Evolutionary conservation across 92 coral and sea anemone genomes (phyloP), one percentile per base, ranked within the genome.

Genomic region (Paramuricea clavata): DNA sequence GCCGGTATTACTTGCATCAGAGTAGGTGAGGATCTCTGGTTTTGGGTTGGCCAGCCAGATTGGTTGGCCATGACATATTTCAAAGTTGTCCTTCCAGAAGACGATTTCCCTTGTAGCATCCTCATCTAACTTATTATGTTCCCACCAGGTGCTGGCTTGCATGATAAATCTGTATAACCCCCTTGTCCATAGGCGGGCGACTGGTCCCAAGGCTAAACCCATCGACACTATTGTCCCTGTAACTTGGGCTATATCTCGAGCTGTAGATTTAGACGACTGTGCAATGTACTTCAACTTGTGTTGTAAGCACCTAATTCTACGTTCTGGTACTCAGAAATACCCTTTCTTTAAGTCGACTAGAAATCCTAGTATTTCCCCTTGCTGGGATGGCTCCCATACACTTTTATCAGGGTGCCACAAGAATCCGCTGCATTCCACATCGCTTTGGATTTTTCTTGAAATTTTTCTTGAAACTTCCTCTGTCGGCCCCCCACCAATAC

Each of bases 171-270:
- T 60, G 81, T 74, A 92, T 25, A 89, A n/a, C 47, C 68, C 74
- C 62, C 90, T 56, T 35, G 88, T 92, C 93, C 91, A 92, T 28
- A 92, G 86, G n/a, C 86, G 54, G 34, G 78, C 91, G 27, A 92
- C 93, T 30, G 93, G 93, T 17, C 93, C 95, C 12, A 92, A 74
- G 27, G 95, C 93, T 32, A 92, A 65, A n/a, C 88, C 78, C 95
- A 92, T 92, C 26, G 93, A 92, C 9, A 85, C 85, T 12, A 89
- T 19, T 2, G 75, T 80, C 6, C 93, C 93, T 26, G 90, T 74
- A 19, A 87, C 44, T 8, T 60, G 26, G 2, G 91, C 81, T 1
- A 89, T 60, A 64, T 52, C 52, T 5, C 87, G 57, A 22, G 95
- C 93, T 33, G 95, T n/a, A n/a, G n/a, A n/a, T n/a, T n/a, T n/a